Percentiles rank a stretch among this genome's conserved stretches.
phyloP scores from a whole-genome alignment of 1,140 invertebrate genomes.

The Ostrea edulis region DNA sequence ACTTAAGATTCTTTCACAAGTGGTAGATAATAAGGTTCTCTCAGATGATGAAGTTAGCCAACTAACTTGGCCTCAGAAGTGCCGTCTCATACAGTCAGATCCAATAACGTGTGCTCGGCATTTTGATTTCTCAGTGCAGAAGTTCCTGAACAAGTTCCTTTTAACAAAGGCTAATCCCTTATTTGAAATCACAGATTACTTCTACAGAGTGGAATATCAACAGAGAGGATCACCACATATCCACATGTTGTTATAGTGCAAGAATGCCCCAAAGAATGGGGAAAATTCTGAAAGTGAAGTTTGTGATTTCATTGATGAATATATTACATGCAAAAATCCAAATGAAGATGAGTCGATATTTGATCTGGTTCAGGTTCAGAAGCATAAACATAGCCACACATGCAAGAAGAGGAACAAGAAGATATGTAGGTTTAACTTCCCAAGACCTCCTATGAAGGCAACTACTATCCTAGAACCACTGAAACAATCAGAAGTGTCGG shows the following conservation, averaged over 20 bases:
- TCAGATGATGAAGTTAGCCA: conserved; percentile 54
- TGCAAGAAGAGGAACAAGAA: conserved; percentile 53
- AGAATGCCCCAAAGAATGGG: conserved; percentile 72
- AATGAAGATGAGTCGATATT: conserved; percentile 39
- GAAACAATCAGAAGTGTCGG: conserved; percentile 39
- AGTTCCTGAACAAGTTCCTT: conserved; percentile 52
- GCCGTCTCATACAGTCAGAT: conserved; percentile 57
- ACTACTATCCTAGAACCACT: conserved; percentile 54
- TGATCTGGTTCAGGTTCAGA: conserved; percentile 54
- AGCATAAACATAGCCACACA: conserved; percentile 57
- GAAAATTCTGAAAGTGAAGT: conserved; percentile 48
- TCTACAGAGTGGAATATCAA: background rate
- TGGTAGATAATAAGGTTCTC: conserved; percentile 54
- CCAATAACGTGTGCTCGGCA: conserved; percentile 59
- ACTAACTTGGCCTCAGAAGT: conserved; percentile 54
- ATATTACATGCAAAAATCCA: conserved; percentile 52
- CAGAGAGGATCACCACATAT: conserved; percentile 72
- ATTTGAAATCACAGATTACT: conserved; percentile 32
- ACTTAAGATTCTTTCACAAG: conserved; percentile 53
- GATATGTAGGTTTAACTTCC: conserved; percentile 60
- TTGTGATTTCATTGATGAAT: conserved; percentile 54
- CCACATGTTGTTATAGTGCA: conserved; percentile 78
- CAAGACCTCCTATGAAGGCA: conserved; percentile 53
- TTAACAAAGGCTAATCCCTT: conserved; percentile 21
- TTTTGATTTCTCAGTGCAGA: conserved; percentile 55